A percentile compares a stretch with the other conserved stretches of the same genome.
Evolutionary conservation across 2,113 vertebrate species (phyloP).

Genomic region (Psophia crepitans): DNA sequence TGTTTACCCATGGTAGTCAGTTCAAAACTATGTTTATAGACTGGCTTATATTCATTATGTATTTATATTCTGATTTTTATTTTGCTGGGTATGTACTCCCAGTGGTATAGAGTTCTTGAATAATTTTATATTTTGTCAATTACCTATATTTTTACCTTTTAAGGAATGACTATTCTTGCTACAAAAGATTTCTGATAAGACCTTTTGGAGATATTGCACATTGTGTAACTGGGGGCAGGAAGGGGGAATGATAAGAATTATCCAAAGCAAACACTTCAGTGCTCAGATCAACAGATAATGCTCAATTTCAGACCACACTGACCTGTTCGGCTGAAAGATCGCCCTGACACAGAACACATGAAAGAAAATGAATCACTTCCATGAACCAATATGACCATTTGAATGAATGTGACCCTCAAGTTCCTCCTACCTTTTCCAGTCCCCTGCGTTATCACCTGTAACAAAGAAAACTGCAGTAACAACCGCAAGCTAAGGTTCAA

Average conservation of each 20-base stretch:
- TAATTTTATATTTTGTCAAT: not conserved
- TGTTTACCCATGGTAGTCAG: not conserved
- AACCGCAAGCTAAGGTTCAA: not conserved
- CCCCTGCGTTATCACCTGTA: not conserved
- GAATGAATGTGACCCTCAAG: not conserved
- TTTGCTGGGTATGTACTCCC: not conserved
- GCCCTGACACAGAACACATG: conserved; percentile 20
- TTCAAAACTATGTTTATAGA: not conserved
- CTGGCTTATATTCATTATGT: not conserved
- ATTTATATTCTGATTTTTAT: not conserved
- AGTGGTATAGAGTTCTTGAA: not conserved
- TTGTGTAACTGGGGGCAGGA: not conserved
- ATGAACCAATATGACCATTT: not conserved
- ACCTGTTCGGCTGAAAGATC: conserved; percentile 27
- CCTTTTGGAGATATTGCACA: not conserved
- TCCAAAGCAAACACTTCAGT: conserved; percentile 37
- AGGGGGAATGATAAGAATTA: conserved; percentile 7
- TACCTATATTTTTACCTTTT: not conserved
- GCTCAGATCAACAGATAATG: conserved; percentile 30
- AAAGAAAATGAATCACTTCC: not conserved
- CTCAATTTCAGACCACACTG: conserved; percentile 23
- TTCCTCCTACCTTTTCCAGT: not conserved
- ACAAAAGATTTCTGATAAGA: not conserved
- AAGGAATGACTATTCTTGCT: not conserved
- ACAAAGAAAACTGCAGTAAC: not conserved